Evolutionary conservation across 2,888 invertebrate species (phyloP), one percentile per base, ranked within the genome.

Genomic region (Agrochola lychnidis): DNA sequence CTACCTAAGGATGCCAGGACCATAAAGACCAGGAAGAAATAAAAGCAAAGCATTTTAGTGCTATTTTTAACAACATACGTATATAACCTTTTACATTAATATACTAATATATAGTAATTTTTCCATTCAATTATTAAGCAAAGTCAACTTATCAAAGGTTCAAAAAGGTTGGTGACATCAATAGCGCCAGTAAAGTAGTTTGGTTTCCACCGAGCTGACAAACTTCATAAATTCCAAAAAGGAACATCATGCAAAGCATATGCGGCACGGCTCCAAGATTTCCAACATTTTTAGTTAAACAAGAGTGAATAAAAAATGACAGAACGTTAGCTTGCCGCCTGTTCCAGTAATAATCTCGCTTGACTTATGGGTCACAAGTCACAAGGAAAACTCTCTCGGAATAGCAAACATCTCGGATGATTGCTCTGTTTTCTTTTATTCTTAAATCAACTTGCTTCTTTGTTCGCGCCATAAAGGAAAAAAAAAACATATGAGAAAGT

Each of bases 351-450:
- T 74, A 83, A 83, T 79, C 51, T 63, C 59, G 36, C 74, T 61
- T 78, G 72, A 83, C 79, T 63, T 83, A 83, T 86, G 73, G 73
- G 59, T 71, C 79, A 72, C 86, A 78, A 71, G 86, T 71, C 73
- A 69, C 56, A n/a, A 73, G 63, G 71, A 66, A 77, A 86, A 78
- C 74, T 86, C 62, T 63, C n/a, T 9, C 66, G 30, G 84, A 86
- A 83, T 83, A 79, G 86, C 56, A 83, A 83, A 83, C 74, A 73
- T 36, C 12, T 7, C 30, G 48, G 40, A 67, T 83, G 74, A 86
- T 79, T 74, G 59, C 69, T 45, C 42, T 67, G 40, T 77, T 86
- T 72, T 74, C 69, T 67, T 72, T 51, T 36, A 67, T 74, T 59
- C 59, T 42, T 78, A 57, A 67, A 86, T 70, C 70, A 86, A 86